phyloP scores from a whole-genome alignment of 1,140 invertebrate genomes.

The Conus betulinus region DNA sequence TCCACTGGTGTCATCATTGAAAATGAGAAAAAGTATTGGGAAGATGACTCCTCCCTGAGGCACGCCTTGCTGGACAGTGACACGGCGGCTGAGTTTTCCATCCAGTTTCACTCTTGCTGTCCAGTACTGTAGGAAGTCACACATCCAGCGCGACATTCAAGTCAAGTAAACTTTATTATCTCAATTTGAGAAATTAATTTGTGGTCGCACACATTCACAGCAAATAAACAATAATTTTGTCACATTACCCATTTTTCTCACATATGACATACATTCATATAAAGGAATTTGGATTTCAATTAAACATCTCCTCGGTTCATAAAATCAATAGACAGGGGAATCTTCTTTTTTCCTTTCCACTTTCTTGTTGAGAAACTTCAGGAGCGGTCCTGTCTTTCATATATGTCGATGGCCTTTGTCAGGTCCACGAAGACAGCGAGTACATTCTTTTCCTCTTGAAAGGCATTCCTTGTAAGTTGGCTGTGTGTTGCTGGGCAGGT shows the following conservation, averaged over 20 bases:
- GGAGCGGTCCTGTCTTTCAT: neutral
- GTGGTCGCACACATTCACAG: no score
- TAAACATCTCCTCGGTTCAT: no score
- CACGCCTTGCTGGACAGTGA: slow-evolving; percentile 14
- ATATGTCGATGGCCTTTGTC: no score
- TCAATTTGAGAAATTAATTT: no score
- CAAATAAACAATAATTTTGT: no score
- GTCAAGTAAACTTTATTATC: no score
- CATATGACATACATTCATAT: no score
- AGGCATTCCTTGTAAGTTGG: neutral
- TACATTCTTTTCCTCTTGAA: no score
- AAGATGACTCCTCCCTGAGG: slow-evolving; percentile 9
- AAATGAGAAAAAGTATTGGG: slow-evolving; percentile 32
- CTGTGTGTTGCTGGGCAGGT: neutral
- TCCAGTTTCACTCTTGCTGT: neutral
- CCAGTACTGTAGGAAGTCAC: neutral
- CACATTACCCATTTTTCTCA: no score
- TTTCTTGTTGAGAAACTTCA: neutral
- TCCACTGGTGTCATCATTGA: slow-evolving; percentile 15
- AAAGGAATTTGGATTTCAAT: no score
- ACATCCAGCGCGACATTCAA: neutral
- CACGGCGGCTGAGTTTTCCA: neutral
- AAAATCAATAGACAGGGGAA: no score
- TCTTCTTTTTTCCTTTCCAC: neutral
- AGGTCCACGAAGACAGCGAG: no score